Evolutionary conservation across 2,888 invertebrate genomes (phyloP).

Genomic region (Aleiodes testaceus): DNA sequence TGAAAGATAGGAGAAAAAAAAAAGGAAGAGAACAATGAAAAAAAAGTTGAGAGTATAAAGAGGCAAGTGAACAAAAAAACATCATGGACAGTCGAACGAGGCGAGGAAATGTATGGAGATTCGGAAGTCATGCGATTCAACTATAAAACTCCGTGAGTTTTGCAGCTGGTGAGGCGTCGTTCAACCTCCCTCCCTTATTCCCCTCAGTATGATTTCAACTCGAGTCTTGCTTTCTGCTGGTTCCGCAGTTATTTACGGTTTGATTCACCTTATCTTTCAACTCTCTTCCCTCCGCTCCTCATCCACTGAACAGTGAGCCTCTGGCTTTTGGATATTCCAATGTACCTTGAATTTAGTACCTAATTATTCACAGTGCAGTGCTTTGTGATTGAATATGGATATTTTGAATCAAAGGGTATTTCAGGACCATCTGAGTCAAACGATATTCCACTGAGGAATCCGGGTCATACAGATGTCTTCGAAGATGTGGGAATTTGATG

Average conservation of each 20-base stretch:
- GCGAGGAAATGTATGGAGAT: constrained; percentile 69
- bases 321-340: constrained; percentile 27
- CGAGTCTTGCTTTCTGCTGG: constrained; percentile 65
- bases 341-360: constrained; percentile 21
- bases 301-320: constrained; percentile 36
- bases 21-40: constrained; percentile 48
- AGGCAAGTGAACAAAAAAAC: constrained; percentile 45
- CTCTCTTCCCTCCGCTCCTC: constrained; percentile 53
- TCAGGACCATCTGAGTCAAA: not conserved
- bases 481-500: not conserved
- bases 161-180: constrained; percentile 70
- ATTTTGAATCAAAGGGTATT: constrained; percentile 1
- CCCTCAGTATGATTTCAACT: constrained; percentile 38
- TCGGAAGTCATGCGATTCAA: constrained; percentile 72
- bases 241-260: constrained; percentile 73
- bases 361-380: constrained; percentile 25
- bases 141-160: constrained; percentile 73
- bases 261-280: constrained; percentile 72
- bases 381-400: constrained; percentile 27
- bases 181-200: constrained; percentile 49
- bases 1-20: constrained; percentile 52
- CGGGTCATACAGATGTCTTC: constrained; percentile 13
- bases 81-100: constrained; percentile 46
- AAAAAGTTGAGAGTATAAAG: constrained; percentile 35
- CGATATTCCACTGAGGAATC: not conserved